Percentiles rank a stretch among this genome's conserved stretches.
These are phyloP conservation scores for Triplophysa bombifrons DNA, from an alignment of 2,797 vertebrate species.

Conservation along the genomic window DNA sequence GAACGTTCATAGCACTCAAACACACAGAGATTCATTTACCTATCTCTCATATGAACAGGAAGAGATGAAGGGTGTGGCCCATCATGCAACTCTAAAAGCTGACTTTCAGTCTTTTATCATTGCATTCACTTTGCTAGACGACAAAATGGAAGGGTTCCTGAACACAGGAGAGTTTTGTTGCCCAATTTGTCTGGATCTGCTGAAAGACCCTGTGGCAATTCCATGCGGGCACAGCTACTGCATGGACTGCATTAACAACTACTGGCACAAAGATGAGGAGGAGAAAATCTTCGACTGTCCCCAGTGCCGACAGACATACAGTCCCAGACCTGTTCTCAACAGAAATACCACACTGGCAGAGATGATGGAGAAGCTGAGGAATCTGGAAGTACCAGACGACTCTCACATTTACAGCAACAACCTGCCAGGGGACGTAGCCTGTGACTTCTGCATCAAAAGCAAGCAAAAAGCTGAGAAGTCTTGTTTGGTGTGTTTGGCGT, in stretches of 20 bases:
- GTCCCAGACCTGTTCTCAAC: conserved; percentile 33
- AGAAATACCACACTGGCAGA: conserved; percentile 37
- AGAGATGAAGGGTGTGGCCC: conserved; percentile 3
- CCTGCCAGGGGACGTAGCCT: conserved; percentile 73
- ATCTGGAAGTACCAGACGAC: not conserved
- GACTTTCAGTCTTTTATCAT: not conserved
- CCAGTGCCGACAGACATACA: conserved; percentile 37
- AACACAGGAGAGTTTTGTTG: conserved; percentile 42
- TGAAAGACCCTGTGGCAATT: conserved; percentile 42
- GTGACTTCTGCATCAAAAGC: conserved; percentile 81
- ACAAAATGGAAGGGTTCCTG: conserved; percentile 7
- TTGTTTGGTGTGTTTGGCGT: conserved; percentile 83
- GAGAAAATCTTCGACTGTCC: conserved; percentile 31
- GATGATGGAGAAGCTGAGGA: conserved; percentile 43
- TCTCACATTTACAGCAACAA: not conserved
- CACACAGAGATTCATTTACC: not conserved
- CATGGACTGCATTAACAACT: conserved; percentile 38
- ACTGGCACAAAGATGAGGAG: conserved; percentile 7
- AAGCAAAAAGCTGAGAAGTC: conserved; percentile 82
- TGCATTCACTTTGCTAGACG: not conserved
- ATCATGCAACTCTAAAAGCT: not conserved
- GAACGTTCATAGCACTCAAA: not conserved
- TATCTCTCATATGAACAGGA: conserved; percentile 28
- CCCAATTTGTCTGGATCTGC: conserved; percentile 42
- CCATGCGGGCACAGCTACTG: conserved; percentile 45